Evolutionary conservation across 2,888 invertebrate species (phyloP), one percentile per base, ranked within the genome.

Genomic region (Cephalotes varians): DNA sequence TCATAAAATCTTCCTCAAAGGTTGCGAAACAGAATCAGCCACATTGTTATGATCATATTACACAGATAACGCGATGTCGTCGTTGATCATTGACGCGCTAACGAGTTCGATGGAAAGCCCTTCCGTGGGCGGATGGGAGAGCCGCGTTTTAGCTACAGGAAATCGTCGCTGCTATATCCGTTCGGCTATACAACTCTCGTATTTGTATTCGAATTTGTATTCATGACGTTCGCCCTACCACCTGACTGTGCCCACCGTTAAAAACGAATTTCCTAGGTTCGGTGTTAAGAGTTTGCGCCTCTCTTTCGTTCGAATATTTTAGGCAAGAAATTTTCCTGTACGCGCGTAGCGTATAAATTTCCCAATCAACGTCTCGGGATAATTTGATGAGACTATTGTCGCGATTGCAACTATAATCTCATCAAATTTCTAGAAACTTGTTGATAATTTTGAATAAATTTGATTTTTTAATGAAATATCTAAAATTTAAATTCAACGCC

Each of bases 51-150:
- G 44, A 54, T 77, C 80, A n/a, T 60, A 73, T 58, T 60, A 73
- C 47, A 58, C 44, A 80, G 40, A 73, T 72, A 58, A 49, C 25
- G 37, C 58, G 25, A 72, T 15, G 21, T 72, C 58, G 18, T 25
- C 37, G 34, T 51, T 69, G 28, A 54, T 65, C 37, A 31, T 34
- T 47, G 37, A 44, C 25, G 73, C 37, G 28, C 60, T 80, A 80
- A 80, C 73, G 73, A 80, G 60, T 80, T 73, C 79, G 64, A 65
- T 64, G 25, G 81, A 44, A 81, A 81, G 79, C 60, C 6, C 80
- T 81, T 73, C 10, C 62, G 64, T 74, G n/a, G 64, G n/a, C 64
- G 64, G 37, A 74, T 64, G 49, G 74, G 64, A 74, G 49, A 64
- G 64, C 54, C 62, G 7, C 34, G 25, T 40, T 64, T 62, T 15